Conservation (phyloP, 2,797 vertebrate genomes). For the Oreonectes daqikongensis region DNA sequence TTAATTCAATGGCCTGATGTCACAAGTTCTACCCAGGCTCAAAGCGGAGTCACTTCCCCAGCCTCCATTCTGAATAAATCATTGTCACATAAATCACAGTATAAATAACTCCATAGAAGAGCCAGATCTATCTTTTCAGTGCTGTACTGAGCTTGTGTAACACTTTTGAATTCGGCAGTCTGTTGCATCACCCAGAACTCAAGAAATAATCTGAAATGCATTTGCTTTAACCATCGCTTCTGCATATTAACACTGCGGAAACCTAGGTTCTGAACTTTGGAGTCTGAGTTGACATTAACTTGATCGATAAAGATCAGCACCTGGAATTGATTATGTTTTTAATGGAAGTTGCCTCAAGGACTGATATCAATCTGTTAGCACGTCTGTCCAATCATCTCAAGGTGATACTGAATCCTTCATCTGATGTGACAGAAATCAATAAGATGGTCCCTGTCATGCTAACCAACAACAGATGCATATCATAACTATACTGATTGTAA, state of each 20-base stretch:
- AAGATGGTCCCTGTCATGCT: conserved; percentile 31
- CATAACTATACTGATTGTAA: conserved; percentile 29
- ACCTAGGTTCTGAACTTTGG: neutral
- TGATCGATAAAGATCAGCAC: conserved; percentile 39
- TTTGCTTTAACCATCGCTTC: neutral
- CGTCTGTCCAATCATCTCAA: conserved; percentile 37
- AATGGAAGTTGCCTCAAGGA: conserved; percentile 33
- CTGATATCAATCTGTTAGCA: conserved; percentile 36
- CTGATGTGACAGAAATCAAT: conserved; percentile 45
- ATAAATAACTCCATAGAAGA: conserved; percentile 41
- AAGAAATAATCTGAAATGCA: conserved; percentile 4
- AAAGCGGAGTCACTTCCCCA: conserved; percentile 14
- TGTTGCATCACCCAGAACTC: conserved; percentile 8
- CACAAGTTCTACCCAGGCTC: conserved; percentile 1
- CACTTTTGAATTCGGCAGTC: neutral
- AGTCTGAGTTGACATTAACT: neutral
- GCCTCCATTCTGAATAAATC: conserved; percentile 35
- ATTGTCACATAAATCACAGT: conserved; percentile 37
- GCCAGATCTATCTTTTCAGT: conserved; percentile 13
- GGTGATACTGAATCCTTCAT: conserved; percentile 18
- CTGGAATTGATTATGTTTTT: conserved; percentile 27
- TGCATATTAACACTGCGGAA: neutral
- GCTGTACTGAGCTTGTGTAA: neutral
- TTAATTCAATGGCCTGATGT: conserved; percentile 30
- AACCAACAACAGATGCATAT: conserved; percentile 54